phyloP scores from a whole-genome alignment of 2,113 vertebrate genomes.

The Poeciliopsis retropinna region DNA sequence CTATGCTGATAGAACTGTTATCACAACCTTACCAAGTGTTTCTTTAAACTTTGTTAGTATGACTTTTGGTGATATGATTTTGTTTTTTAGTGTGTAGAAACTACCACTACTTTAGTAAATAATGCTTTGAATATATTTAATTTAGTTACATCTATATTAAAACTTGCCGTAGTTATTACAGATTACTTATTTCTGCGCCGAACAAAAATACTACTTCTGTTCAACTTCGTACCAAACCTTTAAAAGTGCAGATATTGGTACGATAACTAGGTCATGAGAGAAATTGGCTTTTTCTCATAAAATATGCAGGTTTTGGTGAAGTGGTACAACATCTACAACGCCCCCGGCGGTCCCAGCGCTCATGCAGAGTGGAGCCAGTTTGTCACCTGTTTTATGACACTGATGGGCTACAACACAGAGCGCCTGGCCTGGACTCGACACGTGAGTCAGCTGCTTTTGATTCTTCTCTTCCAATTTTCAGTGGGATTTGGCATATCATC shows the following conservation, averaged over 20 bases:
- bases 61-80: neutral
- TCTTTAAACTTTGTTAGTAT: too few species aligned
- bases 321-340: slow-evolving; percentile 97
- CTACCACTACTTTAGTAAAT: neutral
- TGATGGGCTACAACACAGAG: slow-evolving; percentile 98
- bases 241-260: neutral
- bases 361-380: slow-evolving; percentile 96
- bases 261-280: neutral
- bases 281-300: neutral
- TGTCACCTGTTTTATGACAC: slow-evolving; percentile 93
- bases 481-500: neutral
- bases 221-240: neutral
- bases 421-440: slow-evolving; percentile 91
- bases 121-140: neutral
- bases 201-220: neutral
- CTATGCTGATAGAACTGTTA: too few species aligned
- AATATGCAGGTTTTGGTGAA: slow-evolving; percentile 83
- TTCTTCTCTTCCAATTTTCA: slow-evolving; percentile 4
- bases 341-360: slow-evolving; percentile 90
- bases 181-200: neutral
- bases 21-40: too few species aligned
- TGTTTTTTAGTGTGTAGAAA: neutral
- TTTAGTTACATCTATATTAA: neutral
- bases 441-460: slow-evolving; percentile 76
- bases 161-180: neutral